A percentile compares a stretch with the other conserved stretches of the same genome.
Conservation (phyloP, 1,140 invertebrate species). For the Oppia nitens region DNA sequence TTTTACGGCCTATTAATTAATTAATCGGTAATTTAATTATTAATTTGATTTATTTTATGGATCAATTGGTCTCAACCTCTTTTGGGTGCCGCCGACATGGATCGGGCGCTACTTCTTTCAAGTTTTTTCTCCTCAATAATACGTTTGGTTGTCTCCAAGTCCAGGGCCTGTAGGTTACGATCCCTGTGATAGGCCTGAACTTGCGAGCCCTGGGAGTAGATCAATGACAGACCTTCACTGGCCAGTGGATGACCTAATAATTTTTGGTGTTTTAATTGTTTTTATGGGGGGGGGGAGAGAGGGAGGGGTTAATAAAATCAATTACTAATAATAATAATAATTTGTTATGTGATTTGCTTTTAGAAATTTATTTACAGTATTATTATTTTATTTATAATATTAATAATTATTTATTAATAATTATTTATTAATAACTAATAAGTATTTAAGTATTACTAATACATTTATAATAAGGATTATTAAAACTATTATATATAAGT, state of each 20-base stretch:
- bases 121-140: slow-evolving; percentile 14
- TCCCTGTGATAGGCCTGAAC: background rate
- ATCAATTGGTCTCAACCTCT: background rate
- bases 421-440: no score
- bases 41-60: background rate
- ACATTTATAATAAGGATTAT: no score
- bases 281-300: no score
- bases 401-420: no score
- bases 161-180: slow-evolving; percentile 9
- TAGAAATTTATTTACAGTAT: no score
- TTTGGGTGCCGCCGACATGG: slow-evolving; percentile 1
- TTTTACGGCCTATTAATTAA: background rate
- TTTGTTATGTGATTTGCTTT: no score
- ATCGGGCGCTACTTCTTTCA: slow-evolving; percentile 3
- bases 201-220: background rate
- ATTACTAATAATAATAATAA: no score
- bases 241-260: slow-evolving; percentile 9
- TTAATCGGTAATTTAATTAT: background rate
- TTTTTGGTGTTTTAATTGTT: no score
- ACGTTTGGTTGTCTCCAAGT: slow-evolving; percentile 11
- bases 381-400: no score
- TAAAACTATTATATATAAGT: no score
- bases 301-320: no score
- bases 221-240: background rate
- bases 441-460: no score